Evolutionary conservation across 2,888 invertebrate genomes (phyloP), one percentile per base, ranked within the genome.

Genomic region (Andrena dorsata): DNA sequence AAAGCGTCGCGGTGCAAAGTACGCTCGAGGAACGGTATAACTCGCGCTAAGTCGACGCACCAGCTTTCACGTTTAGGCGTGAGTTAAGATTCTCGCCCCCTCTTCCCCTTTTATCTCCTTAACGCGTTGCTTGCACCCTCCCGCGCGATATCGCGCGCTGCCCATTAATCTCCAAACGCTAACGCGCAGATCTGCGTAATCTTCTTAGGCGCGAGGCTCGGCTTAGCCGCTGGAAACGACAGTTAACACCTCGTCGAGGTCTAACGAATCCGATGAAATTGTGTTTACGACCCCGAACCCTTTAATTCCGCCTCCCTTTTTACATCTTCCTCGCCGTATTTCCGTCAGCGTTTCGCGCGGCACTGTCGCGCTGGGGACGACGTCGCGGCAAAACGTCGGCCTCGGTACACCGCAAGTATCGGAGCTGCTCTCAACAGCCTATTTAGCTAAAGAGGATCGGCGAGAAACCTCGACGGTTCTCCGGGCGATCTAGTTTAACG

Each of bases 111-210:
- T 80, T 64, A 74, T 74, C 74, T 64, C 69, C 74, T 81, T 81
- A 74, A 81, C 69, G 28, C 53, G 23, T 20, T 26, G 61, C 60
- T 30, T 47, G 53, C 41, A 49, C 28, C 56, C 76, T 56, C 51
- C 65, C 32, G 51, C 66, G 53, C 23, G 61, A 65, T 70, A 75
- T 82, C 82, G 64, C 70, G 30, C 6, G 26, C 53, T 7, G 53
- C 66, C 41, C 83, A 78, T 79, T 83, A 70, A 79, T 75, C 56
- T 74, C 71, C 41, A 68, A 68, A 72, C 58, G 83, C 47, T 79
- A 72, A 79, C 83, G 79, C 83, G 78, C 83, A 83, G 83, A 83
- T 83, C 75, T 58, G 72, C 60, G 66, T 83, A 83, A 83, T 79
- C 83, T 83, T 68, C 83, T 83, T 79, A 83, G 69, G 47, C 64